Conservation (phyloP, 2,113 vertebrate genomes). For the Ondatra zibethicus region DNA sequence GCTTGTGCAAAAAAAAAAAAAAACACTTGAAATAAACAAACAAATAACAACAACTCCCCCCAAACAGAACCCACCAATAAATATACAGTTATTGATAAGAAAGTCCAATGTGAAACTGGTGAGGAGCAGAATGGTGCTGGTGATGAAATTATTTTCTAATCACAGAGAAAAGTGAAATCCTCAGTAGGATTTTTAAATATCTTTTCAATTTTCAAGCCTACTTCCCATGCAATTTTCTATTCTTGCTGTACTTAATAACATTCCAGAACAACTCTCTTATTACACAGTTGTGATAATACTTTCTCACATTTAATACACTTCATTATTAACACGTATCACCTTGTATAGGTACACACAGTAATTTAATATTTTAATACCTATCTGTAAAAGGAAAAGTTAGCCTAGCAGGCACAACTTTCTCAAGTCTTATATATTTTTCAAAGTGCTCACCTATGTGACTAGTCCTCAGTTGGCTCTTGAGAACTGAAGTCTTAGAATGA, state of each 20-base stretch:
- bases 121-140: neutral
- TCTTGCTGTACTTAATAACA: slow-evolving; percentile 20
- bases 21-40: neutral
- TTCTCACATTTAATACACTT: slow-evolving; percentile 14
- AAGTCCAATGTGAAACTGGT: slow-evolving; percentile 26
- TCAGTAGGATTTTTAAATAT: slow-evolving; percentile 2
- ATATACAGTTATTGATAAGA: slow-evolving; percentile 43
- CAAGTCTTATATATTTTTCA: slow-evolving; percentile 30
- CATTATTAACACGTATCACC: neutral
- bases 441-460: neutral
- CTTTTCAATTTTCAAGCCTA: neutral
- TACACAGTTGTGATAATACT: slow-evolving; percentile 45
- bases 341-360: neutral
- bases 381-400: slow-evolving; percentile 34
- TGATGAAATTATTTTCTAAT: slow-evolving; percentile 51
- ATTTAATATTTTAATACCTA: neutral
- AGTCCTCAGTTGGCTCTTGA: neutral
- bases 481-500: slow-evolving; percentile 31
- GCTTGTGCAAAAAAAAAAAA: neutral
- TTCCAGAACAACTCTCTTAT: neutral
- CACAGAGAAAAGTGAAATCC: slow-evolving; percentile 54
- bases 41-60: neutral
- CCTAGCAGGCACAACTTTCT: slow-evolving; percentile 12
- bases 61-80: neutral
- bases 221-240: slow-evolving; percentile 33